Evolutionary conservation across 2,113 vertebrate genomes (phyloP).

Genomic region (Marmota monax): DNA sequence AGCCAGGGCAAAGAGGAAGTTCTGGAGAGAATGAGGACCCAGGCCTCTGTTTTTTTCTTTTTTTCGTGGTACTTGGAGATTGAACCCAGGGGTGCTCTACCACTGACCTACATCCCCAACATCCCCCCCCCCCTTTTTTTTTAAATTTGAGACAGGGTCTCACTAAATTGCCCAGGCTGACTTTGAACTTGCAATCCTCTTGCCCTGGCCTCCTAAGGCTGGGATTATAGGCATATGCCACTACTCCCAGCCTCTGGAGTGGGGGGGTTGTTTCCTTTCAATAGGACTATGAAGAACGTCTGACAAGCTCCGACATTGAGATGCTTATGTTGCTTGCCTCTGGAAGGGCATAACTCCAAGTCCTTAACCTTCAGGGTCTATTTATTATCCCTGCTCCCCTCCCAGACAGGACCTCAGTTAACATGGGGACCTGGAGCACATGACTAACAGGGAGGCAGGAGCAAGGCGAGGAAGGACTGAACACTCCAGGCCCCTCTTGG

Average conservation of each 20-base stretch:
- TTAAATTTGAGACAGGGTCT: too few relatives aligned
- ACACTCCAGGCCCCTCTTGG: not conserved
- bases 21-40: slow-evolving; percentile 84
- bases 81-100: too few relatives aligned
- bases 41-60: not conserved
- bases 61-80: too few relatives aligned
- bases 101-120: too few relatives aligned
- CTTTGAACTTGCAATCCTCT: too few relatives aligned
- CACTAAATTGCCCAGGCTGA: too few relatives aligned
- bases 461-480: too few relatives aligned
- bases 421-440: not conserved
- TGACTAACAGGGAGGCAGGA: not conserved
- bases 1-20: slow-evolving; percentile 90
- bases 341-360: not conserved
- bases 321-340: not conserved
- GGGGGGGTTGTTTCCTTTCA: not conserved
- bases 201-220: too few relatives aligned
- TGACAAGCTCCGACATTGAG: not conserved
- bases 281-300: not conserved
- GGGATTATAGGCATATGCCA: too few relatives aligned
- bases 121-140: too few relatives aligned
- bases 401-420: not conserved
- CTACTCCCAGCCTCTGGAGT: not conserved
- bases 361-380: not conserved
- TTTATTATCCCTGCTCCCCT: not conserved